Percentiles rank a stretch among this genome's conserved stretches.
These are phyloP conservation scores for Epinephelus awoara DNA, from an alignment of 2,797 vertebrate species.

Conservation along the genomic window DNA sequence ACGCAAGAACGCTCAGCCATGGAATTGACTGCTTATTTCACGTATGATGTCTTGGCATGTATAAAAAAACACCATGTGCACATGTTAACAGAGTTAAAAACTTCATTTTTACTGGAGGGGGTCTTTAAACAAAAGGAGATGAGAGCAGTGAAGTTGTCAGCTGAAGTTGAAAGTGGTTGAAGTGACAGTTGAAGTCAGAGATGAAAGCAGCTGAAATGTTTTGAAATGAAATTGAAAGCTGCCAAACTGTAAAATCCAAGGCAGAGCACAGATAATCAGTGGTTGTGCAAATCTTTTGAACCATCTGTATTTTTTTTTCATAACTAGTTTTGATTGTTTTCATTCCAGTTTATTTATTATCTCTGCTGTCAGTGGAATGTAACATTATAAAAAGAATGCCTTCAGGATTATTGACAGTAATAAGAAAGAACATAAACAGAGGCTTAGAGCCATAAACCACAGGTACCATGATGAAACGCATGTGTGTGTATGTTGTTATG, in stretches of 20 bases:
- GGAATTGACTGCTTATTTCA: no score
- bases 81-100: no score
- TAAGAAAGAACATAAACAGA: constrained; percentile 10
- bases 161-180: no score
- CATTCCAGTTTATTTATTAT: constrained; percentile 13
- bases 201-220: not conserved
- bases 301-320: no score
- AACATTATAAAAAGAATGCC: not conserved
- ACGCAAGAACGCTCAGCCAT: no score
- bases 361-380: constrained; percentile 10
- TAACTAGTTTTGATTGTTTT: no score
- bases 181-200: not conserved
- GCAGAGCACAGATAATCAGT: not conserved
- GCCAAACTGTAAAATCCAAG: not conserved
- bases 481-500: not conserved
- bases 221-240: not conserved
- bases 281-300: not conserved
- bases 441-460: constrained; percentile 2
- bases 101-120: no score
- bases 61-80: no score
- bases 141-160: no score
- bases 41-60: no score
- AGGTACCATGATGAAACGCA: not conserved
- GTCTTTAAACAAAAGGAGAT: no score
- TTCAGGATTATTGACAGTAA: constrained; percentile 31